Evolutionary conservation across 2,797 vertebrate genomes (phyloP).

Genomic region (Pangasius larnaudii): DNA sequence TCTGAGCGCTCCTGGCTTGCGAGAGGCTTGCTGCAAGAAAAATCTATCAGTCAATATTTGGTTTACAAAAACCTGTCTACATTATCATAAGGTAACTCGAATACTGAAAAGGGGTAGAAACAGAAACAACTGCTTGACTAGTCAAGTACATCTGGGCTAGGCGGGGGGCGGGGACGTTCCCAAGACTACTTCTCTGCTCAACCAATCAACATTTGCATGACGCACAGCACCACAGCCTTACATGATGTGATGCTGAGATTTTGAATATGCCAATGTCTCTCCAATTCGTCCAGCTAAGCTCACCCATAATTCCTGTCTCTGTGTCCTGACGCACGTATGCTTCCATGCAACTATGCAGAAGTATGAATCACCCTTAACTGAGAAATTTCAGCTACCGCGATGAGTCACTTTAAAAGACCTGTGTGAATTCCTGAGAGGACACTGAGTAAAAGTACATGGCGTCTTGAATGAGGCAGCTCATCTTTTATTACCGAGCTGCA

Average conservation of each 20-base stretch:
- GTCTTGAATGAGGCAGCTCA: constrained; percentile 6
- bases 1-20: background rate
- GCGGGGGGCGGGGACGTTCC: background rate
- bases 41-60: background rate
- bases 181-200: background rate
- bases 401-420: constrained; percentile 36
- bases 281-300: background rate
- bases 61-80: background rate
- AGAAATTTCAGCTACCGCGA: constrained; percentile 13
- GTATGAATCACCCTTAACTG: background rate
- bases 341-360: background rate
- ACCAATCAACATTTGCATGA: background rate
- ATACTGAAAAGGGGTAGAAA: background rate
- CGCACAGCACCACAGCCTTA: background rate
- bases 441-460: constrained; percentile 5
- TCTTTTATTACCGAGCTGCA: background rate
- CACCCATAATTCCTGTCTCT: background rate
- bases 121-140: background rate
- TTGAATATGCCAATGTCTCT: too few species aligned
- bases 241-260: background rate
- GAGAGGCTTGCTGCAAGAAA: background rate
- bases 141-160: background rate
- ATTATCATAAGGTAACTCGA: background rate
- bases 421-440: constrained; percentile 11
- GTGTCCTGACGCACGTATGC: background rate